Percentiles rank a stretch among this genome's conserved stretches.
Conservation (phyloP, 2,888 invertebrate species). For the Altica lythri region DNA sequence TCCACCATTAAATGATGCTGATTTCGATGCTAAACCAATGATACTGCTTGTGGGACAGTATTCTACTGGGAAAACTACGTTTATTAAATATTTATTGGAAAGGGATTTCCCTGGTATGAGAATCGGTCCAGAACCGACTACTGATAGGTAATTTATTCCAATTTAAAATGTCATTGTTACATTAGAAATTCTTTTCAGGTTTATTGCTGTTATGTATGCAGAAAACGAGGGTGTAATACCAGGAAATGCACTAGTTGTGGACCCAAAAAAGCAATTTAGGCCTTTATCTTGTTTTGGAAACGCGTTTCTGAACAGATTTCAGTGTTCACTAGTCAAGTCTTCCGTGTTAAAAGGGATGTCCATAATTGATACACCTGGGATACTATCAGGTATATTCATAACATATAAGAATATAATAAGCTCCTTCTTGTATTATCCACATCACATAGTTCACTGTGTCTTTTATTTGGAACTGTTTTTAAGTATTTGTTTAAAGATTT, state of each 20-base stretch:
- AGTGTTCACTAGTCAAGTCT: conserved; percentile 88
- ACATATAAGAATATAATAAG: too few relatives aligned
- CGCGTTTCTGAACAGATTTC: conserved; percentile 95
- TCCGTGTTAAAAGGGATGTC: conserved; percentile 93
- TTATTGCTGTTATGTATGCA: conserved; percentile 95
- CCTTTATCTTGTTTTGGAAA: conserved; percentile 97
- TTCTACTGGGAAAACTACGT: conserved; percentile 91
- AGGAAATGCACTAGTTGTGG: conserved; percentile 97
- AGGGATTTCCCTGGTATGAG: conserved; percentile 97
- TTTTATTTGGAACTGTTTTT: too few relatives aligned
- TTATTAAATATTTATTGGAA: conserved; percentile 90
- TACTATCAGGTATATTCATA: conserved; percentile 62
- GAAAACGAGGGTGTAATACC: conserved; percentile 89
- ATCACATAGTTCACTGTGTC: too few relatives aligned
- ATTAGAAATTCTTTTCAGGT: conserved; percentile 67
- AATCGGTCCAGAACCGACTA: conserved; percentile 99
- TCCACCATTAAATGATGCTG: conserved; percentile 91
- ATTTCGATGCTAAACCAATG: conserved; percentile 98
- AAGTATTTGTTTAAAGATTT: too few relatives aligned
- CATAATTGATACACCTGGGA: conserved; percentile 97
- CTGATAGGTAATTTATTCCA: conserved; percentile 68
- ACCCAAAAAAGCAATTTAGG: conserved; percentile 94
- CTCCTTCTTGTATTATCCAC: too few relatives aligned
- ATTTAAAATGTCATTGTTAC: too few relatives aligned
- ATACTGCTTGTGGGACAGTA: conserved; percentile 96